Base-by-base conservation (phyloP, 2,888 invertebrate genomes). In the Dichetophora obliterata region DNA sequence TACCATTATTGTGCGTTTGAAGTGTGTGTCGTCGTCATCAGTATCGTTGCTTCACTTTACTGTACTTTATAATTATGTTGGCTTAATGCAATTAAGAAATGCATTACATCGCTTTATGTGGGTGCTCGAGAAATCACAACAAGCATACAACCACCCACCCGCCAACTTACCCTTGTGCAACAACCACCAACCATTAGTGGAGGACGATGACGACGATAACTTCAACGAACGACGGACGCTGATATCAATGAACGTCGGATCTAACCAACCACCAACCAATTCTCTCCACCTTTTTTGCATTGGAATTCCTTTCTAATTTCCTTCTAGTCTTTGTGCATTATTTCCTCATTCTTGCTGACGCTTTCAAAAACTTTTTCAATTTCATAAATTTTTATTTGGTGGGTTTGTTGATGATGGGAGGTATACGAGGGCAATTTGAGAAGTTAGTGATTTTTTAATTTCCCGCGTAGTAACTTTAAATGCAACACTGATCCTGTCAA, bases 321-420 rank as follows among this genome's bases (percentile, higher is more conserved):
- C 24, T 57, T 34, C 11, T n/a, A 14, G n/a, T 61, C 57, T 8
- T 22, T 73, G 24, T 71, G 57, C 66, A n/a, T 52, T 27, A 34
- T 9, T 73, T 73, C n/a, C 22, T 31, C n/a, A 14, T 57, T 63
- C 50, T 14, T 14, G 63, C 52, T 63, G 31, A 24, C 11, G 34
- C 73, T 63, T 73, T 73, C 54, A 31, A 74, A 73, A 74, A 74
- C 74, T 66, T 74, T 63, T 74, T 52, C 74, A 16, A 54, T 74
- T 66, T 74, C 50, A 43, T 24, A 59, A 72, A 16, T 50, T 57
- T 72, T 48, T 68, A 48, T 68, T 27, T 24, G 37, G 14, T 68
- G 50, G 48, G 48, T 66, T 43, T n/a, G 8, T 6, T n/a, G 66
- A 43, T 19, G 68, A 24, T 68, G 59, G 59, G 8, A 8, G 37